Percentiles rank a stretch among this genome's conserved stretches.
Conservation (phyloP, 2,113 vertebrate species). For the Seriola quinqueradiata region DNA sequence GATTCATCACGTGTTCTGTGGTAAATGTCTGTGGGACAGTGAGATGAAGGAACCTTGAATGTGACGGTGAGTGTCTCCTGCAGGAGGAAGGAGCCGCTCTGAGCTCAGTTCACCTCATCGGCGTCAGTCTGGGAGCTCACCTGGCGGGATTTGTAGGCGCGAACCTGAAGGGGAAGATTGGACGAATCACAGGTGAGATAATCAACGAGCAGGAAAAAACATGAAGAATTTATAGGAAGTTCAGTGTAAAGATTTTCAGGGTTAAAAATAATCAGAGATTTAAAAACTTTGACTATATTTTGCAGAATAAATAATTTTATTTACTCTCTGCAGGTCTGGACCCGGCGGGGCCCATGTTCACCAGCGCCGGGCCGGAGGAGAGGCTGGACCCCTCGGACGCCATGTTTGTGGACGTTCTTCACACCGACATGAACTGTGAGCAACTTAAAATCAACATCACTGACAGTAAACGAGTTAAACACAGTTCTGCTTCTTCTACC, state of each 20-base stretch:
- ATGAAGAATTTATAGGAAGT: background rate
- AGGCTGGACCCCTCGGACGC: constrained; percentile 91
- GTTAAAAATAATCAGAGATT: too few relatives aligned
- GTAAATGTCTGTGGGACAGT: too few relatives aligned
- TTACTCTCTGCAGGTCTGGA: constrained; percentile 87
- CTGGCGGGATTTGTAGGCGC: constrained; percentile 94
- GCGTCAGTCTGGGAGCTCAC: constrained; percentile 96
- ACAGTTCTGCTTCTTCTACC: too few relatives aligned
- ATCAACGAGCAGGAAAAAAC: too few relatives aligned
- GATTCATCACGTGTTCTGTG: too few relatives aligned
- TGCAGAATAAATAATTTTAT: too few relatives aligned
- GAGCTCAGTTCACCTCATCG: constrained; percentile 89
- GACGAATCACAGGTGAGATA: constrained; percentile 94
- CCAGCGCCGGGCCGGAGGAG: constrained; percentile 74
- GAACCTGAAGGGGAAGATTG: constrained; percentile 90
- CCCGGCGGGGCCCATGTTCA: constrained; percentile 93
- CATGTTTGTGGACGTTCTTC: constrained; percentile 94
- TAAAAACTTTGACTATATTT: too few relatives aligned
- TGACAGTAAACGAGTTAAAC: too few relatives aligned
- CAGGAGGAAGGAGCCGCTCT: constrained; percentile 90
- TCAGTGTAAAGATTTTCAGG: too few relatives aligned
- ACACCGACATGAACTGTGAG: constrained; percentile 92
- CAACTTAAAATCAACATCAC: fast-evolving
- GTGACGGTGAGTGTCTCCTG: background rate
- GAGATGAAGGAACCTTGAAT: background rate